phyloP scores from a whole-genome alignment of 2,113 vertebrate genomes.

The Rhea pennata region DNA sequence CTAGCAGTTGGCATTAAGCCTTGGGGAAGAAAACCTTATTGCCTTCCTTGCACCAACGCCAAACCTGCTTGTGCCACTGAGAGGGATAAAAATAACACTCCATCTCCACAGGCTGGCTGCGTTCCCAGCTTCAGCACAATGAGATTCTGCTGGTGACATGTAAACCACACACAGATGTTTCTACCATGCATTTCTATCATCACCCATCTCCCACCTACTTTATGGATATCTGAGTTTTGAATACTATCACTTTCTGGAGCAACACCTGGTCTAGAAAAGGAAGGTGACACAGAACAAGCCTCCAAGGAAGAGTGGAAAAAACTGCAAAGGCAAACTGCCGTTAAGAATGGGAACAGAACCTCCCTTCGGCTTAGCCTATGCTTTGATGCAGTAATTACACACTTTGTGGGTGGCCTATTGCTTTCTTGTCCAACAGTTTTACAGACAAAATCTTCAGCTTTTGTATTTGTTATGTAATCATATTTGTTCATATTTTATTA shows the following conservation, averaged over 20 bases:
- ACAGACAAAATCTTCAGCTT: neutral
- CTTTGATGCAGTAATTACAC: neutral
- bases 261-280: neutral
- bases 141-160: neutral
- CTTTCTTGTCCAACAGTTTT: neutral
- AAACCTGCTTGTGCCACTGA: neutral
- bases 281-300: neutral
- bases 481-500: no score
- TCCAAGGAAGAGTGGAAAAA: neutral
- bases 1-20: neutral
- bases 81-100: neutral
- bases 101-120: neutral
- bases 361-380: neutral
- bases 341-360: neutral
- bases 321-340: neutral
- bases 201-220: neutral
- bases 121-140: neutral
- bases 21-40: neutral
- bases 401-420: neutral
- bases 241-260: neutral
- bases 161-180: neutral
- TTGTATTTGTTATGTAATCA: neutral
- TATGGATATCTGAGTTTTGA: neutral
- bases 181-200: neutral
- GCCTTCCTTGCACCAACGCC: neutral